These are phyloP conservation scores for Grammomys dolichurus DNA, from an alignment of 2,113 vertebrate species.

Conservation along the genomic window DNA sequence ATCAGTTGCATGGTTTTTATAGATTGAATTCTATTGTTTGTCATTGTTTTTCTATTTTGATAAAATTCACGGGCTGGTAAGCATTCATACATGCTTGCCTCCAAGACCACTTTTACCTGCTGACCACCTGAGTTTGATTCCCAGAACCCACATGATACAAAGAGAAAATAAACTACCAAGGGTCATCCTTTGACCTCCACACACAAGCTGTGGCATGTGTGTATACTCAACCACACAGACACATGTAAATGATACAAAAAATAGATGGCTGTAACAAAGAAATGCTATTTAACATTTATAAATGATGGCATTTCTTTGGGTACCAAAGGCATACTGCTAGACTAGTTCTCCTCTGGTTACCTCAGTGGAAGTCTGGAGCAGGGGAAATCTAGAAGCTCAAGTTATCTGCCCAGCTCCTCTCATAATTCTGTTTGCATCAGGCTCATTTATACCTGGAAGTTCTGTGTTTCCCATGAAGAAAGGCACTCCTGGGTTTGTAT, in stretches of 20 bases:
- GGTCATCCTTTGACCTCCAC: neutral
- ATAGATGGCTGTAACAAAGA: neutral
- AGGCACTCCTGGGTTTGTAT: neutral
- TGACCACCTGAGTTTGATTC: neutral
- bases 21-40: neutral
- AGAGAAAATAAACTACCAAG: neutral
- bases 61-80: neutral
- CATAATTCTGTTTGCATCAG: neutral
- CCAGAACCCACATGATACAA: neutral
- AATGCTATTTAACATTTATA: neutral
- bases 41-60: constrained; percentile 4
- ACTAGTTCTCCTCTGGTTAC: neutral
- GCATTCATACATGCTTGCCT: too few relatives aligned
- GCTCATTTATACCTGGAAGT: accelerated
- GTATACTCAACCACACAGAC: neutral
- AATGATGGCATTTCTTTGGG: neutral
- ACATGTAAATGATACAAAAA: neutral
- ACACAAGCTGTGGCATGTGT: neutral
- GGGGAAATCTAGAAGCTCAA: neutral
- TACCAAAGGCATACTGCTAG: neutral
- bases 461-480: neutral
- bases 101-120: neutral
- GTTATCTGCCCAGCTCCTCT: neutral
- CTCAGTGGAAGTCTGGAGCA: neutral
- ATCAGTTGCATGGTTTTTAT: neutral